These are phyloP conservation scores for Taenioides sp. DNA, from an alignment of 2,797 vertebrate species.

Conservation along the genomic window DNA sequence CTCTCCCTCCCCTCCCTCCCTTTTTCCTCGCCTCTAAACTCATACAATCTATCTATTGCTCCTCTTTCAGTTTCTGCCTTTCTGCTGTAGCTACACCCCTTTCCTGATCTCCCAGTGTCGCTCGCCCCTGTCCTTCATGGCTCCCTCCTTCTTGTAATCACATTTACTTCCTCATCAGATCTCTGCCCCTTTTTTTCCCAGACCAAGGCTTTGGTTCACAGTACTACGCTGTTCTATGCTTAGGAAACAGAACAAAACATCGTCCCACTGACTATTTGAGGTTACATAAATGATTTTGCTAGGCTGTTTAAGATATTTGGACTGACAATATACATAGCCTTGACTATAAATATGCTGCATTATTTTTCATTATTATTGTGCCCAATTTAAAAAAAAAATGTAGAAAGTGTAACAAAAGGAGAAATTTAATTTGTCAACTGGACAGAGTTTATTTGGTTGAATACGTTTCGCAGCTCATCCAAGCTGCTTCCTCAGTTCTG, in stretches of 20 bases:
- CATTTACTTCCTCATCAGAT: neutral
- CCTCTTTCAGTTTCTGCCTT: constrained; percentile 33
- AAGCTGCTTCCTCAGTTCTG: no score
- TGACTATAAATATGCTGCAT: constrained; percentile 35
- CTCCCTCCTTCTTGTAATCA: neutral
- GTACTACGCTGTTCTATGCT: constrained; percentile 37
- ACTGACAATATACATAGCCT: neutral
- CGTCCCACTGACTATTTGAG: constrained; percentile 57
- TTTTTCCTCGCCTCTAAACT: constrained; percentile 53
- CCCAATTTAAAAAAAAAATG: no score
- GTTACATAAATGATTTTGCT: constrained; percentile 60
- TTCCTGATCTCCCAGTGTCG: constrained; percentile 5
- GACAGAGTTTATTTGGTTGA: no score
- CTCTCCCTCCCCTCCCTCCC: neutral
- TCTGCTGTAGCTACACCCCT: constrained; percentile 19
- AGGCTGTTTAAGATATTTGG: constrained; percentile 18
- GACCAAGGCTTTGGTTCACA: constrained; percentile 33
- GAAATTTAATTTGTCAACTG: no score
- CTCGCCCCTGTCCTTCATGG: constrained; percentile 21
- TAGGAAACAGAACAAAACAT: constrained; percentile 47
- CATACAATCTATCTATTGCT: constrained; percentile 54
- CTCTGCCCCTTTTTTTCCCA: constrained; percentile 6
- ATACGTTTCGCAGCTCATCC: no score
- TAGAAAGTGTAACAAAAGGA: no score
- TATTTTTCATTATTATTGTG: no score